These are phyloP conservation scores for Pemphredon lugubris DNA, from an alignment of 2,888 invertebrate genomes.

Conservation along the genomic window DNA sequence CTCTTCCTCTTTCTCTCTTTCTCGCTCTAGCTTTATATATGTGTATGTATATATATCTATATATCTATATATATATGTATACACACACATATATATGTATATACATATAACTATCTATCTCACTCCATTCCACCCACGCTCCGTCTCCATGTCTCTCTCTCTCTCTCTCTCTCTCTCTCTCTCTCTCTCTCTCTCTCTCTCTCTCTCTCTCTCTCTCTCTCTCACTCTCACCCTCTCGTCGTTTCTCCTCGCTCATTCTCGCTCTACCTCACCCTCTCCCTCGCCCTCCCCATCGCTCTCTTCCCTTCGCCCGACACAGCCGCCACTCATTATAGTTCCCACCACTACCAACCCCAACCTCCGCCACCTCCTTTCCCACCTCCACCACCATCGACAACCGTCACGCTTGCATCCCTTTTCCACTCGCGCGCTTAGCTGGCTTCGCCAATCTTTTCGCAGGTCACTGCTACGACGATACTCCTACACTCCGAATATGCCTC, in stretches of 20 bases:
- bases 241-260: constrained; percentile 33
- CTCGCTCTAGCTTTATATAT: constrained; percentile 9
- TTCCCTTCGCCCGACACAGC: constrained; percentile 49
- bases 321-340: constrained; percentile 76
- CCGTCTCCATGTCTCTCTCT: constrained; percentile 28
- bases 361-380: constrained; percentile 55
- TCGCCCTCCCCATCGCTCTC: constrained; percentile 39
- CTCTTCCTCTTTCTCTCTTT: constrained; percentile 22
- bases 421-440: constrained; percentile 58
- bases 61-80: no score
- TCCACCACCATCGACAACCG: constrained; percentile 55
- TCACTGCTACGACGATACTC: constrained; percentile 51
- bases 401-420: constrained; percentile 59
- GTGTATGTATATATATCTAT: no score
- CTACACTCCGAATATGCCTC: constrained; percentile 4
- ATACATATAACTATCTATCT: no score
- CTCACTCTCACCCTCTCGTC: constrained; percentile 41
- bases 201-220: constrained; percentile 29
- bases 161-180: constrained; percentile 20
- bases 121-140: constrained; percentile 54
- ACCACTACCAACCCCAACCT: constrained; percentile 56
- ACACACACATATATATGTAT: no score
- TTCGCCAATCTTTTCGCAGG: constrained; percentile 63
- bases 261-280: constrained; percentile 44
- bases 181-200: constrained; percentile 26